Evolutionary conservation across 2,113 vertebrate genomes (phyloP), one percentile per base, ranked within the genome.

Genomic region (Galeopterus variegatus): DNA sequence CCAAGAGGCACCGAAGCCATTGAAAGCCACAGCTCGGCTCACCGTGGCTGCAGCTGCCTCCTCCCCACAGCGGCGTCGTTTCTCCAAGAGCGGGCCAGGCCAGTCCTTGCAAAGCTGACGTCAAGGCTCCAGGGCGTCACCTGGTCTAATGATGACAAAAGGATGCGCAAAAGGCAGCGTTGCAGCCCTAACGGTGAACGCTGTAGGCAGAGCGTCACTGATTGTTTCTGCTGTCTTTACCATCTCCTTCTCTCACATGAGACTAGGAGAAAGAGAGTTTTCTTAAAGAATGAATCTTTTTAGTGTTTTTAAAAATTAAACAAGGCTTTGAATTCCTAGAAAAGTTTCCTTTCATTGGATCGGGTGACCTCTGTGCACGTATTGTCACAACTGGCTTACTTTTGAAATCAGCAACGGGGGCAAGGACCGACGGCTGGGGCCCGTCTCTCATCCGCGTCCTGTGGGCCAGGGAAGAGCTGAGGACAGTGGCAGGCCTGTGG

Each of bases 21-120:
- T 0, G 0, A 5, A 41, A 28, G 9, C 2, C 0, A 19, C 70
- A 8, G 2, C 54, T 21, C 8, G 12, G 65, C 31, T 19, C 26
- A 28, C 6, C 28, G 4, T 1, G 41, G 2, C 80, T 4, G 4
- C 41, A 14, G 5, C 50, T 23, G 1, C 81, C 18, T 24, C 58
- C 92, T 70, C 9, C 76, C 85, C 45, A 15, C 9, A 1, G 62
- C 76, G 21, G 4, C 24, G 75, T 56, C 26, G 48, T 84, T 88
- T 36, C 50, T 11, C 56, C 58, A 18, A 72, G 94, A 65, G 60
- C n/a, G 36, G 11, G 18, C 15, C 73, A 67, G 41, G 10, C 79
- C 18, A 18, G 58, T 77, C 86, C 90, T 52, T 12, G 23, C 54
- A 48, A 4, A 58, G 58, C 64, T 8, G 6, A 0, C 81, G 52